phyloP scores from a whole-genome alignment of 2,113 vertebrate species.

The Eurystomus gularis region DNA sequence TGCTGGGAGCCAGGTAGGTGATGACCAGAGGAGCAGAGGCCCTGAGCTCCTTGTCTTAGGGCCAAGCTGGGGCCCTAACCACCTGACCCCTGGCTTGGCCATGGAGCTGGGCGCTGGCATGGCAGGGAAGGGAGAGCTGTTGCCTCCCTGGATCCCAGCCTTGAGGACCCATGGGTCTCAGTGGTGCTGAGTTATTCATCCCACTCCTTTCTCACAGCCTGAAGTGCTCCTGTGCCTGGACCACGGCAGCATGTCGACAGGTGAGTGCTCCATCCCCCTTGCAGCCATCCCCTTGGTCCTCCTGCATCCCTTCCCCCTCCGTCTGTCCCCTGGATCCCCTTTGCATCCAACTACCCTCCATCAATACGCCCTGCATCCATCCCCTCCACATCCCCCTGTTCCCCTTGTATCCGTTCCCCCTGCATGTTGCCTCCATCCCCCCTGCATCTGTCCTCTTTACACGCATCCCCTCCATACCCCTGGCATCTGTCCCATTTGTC shows the following conservation, averaged over 20 bases:
- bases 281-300: background rate
- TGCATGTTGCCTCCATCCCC: too few species aligned
- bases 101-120: background rate
- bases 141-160: background rate
- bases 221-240: conserved; percentile 48
- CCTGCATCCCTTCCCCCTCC: background rate
- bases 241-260: conserved; percentile 78
- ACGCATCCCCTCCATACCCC: background rate
- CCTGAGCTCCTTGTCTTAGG: background rate
- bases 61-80: background rate
- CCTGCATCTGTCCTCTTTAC: background rate
- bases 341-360: background rate
- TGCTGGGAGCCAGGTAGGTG: conserved; percentile 16
- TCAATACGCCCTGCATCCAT: too few species aligned
- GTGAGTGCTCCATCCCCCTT: conserved; percentile 30
- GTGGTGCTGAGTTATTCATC: background rate
- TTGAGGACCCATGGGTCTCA: background rate
- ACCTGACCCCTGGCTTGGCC: background rate
- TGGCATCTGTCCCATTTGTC: background rate
- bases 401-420: too few species aligned
- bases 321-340: too few species aligned
- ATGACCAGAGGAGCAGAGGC: background rate
- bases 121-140: background rate
- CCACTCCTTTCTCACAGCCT: conserved; percentile 51
- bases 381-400: too few species aligned